Evolutionary conservation across 2,113 vertebrate species (phyloP).

Genomic region (Nicator chloris): DNA sequence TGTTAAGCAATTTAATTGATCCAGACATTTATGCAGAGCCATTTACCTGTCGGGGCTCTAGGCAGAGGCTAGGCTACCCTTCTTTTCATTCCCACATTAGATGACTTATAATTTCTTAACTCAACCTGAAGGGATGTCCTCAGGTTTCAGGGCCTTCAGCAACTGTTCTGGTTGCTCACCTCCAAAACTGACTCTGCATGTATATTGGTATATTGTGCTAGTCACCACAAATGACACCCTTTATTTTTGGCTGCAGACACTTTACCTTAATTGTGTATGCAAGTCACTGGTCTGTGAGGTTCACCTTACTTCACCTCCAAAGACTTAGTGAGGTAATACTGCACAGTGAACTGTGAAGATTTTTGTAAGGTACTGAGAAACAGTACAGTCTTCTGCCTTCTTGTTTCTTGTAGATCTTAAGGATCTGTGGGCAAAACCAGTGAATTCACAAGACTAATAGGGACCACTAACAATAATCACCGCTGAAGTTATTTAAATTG

Average conservation of each 20-base stretch:
- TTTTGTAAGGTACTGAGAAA: neutral
- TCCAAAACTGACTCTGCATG: conserved; percentile 47
- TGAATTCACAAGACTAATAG: neutral
- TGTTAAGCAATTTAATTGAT: conserved; percentile 58
- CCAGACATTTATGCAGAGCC: conserved; percentile 37
- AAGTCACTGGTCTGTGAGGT: conserved; percentile 27
- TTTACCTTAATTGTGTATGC: conserved; percentile 6
- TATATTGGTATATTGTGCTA: conserved; percentile 53
- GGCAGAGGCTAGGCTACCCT: conserved; percentile 6
- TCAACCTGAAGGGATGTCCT: neutral
- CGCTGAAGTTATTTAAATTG: neutral
- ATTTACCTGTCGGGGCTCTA: conserved; percentile 25
- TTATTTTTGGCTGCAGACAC: conserved; percentile 38
- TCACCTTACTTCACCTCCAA: conserved; percentile 46
- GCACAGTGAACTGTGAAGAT: neutral
- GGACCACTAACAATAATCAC: neutral
- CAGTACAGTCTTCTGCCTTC: neutral
- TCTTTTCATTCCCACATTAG: conserved; percentile 50
- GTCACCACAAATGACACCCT: conserved; percentile 36
- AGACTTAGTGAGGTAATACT: neutral
- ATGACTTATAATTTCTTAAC: conserved; percentile 61
- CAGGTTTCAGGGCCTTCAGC: conserved; percentile 24
- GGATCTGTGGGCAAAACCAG: neutral
- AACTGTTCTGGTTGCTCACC: conserved; percentile 28
- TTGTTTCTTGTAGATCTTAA: neutral